Percentiles rank a stretch among this genome's conserved stretches.
phyloP scores from a whole-genome alignment of 2,797 vertebrate species.

The Vultur gryphus region DNA sequence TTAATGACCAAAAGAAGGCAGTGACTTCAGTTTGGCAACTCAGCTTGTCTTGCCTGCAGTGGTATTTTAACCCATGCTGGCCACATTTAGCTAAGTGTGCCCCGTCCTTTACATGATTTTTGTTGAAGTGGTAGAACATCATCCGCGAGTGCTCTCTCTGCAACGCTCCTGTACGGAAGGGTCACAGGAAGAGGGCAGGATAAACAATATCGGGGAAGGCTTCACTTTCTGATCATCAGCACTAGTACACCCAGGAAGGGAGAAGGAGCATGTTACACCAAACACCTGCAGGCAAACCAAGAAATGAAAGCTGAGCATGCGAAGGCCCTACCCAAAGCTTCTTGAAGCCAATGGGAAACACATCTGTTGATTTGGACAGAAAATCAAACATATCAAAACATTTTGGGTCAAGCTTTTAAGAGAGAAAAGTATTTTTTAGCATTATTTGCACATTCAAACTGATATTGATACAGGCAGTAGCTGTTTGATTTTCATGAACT shows the following conservation, averaged over 20 bases:
- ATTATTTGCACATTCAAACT: background rate
- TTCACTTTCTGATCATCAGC: background rate
- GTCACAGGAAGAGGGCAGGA: background rate
- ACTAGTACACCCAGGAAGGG: background rate
- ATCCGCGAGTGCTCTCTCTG: background rate
- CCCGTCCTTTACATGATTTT: background rate
- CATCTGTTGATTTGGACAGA: background rate
- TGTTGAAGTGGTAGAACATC: background rate
- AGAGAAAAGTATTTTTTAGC: background rate
- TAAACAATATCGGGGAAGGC: background rate
- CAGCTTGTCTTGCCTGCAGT: background rate
- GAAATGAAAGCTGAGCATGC: background rate
- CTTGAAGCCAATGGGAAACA: background rate
- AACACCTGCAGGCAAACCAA: background rate
- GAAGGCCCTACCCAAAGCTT: background rate
- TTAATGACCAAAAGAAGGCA: background rate
- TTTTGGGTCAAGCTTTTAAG: background rate
- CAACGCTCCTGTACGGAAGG: rapidly evolving
- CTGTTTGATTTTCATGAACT: background rate
- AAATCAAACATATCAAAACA: background rate
- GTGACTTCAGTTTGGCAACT: background rate
- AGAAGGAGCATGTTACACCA: background rate
- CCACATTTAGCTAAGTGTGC: background rate
- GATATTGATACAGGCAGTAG: background rate
- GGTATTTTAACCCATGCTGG: background rate